Evolutionary conservation across 2,888 invertebrate genomes (phyloP).

Genomic region (Antheraea assamensis): DNA sequence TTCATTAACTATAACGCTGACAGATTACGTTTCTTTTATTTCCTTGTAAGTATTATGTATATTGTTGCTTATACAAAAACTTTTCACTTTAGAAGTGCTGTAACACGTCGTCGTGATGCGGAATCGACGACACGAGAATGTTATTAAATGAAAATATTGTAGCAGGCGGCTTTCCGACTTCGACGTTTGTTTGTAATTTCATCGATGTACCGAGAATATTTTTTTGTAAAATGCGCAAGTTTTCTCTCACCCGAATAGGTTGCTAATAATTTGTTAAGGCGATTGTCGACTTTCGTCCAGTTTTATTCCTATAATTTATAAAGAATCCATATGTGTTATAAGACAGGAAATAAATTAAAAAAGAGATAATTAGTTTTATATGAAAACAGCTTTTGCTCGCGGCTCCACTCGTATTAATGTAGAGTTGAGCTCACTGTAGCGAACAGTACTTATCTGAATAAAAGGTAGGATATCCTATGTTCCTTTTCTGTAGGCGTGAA

Average conservation of each 20-base stretch:
- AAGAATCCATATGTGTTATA: too few relatives aligned
- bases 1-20: constrained; percentile 54
- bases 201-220: background rate
- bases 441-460: too few relatives aligned
- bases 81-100: background rate
- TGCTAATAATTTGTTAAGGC: background rate
- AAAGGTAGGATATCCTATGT: too few relatives aligned
- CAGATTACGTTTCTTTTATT: constrained; percentile 1
- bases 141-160: background rate
- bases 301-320: background rate
- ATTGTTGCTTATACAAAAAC: background rate
- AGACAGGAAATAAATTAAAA: too few relatives aligned
- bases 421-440: too few relatives aligned
- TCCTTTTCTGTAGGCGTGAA: too few relatives aligned
- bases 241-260: background rate
- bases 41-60: background rate
- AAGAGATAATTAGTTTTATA: too few relatives aligned
- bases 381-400: too few relatives aligned
- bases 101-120: background rate
- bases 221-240: background rate
- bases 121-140: background rate
- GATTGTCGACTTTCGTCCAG: background rate
- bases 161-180: background rate
- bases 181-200: background rate
- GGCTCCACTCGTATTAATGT: too few relatives aligned